These are phyloP conservation scores for Saccostrea echinata DNA, from an alignment of 1,140 invertebrate genomes.

Conservation along the genomic window DNA sequence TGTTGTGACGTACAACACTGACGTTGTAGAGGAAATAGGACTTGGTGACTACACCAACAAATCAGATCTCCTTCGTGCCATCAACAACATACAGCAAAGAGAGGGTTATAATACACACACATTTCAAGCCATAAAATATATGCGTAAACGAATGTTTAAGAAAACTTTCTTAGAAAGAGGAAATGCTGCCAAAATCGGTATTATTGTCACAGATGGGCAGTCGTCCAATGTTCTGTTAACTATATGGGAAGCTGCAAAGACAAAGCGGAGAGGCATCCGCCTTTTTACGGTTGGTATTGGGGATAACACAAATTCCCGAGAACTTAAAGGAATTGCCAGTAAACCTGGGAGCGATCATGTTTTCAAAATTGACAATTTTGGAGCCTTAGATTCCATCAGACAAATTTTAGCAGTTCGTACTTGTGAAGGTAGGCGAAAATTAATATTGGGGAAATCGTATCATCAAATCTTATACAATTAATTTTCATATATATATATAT, in stretches of 20 bases:
- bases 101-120: conserved; percentile 58
- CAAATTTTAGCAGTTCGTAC: conserved; percentile 63
- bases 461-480: neutral
- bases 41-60: conserved; percentile 59
- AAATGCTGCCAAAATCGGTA: conserved; percentile 64
- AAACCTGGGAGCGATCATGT: conserved; percentile 56
- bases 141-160: conserved; percentile 61
- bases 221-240: conserved; percentile 62
- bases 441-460: neutral
- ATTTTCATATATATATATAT: neutral
- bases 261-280: conserved; percentile 58
- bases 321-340: conserved; percentile 65
- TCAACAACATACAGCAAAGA: conserved; percentile 54
- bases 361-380: conserved; percentile 61
- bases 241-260: conserved; percentile 60
- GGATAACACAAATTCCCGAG: conserved; percentile 53
- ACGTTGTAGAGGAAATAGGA: conserved; percentile 62
- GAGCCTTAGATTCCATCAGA: conserved; percentile 63
- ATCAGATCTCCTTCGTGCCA: conserved; percentile 53
- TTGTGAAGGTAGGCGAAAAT: conserved; percentile 59
- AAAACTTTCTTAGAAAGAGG: conserved; percentile 52
- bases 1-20: conserved; percentile 59
- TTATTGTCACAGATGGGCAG: conserved; percentile 72
- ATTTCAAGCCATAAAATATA: conserved; percentile 51
- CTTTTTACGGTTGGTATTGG: conserved; percentile 72